phyloP scores from a whole-genome alignment of 2,797 vertebrate genomes.

The Chelon labrosus region DNA sequence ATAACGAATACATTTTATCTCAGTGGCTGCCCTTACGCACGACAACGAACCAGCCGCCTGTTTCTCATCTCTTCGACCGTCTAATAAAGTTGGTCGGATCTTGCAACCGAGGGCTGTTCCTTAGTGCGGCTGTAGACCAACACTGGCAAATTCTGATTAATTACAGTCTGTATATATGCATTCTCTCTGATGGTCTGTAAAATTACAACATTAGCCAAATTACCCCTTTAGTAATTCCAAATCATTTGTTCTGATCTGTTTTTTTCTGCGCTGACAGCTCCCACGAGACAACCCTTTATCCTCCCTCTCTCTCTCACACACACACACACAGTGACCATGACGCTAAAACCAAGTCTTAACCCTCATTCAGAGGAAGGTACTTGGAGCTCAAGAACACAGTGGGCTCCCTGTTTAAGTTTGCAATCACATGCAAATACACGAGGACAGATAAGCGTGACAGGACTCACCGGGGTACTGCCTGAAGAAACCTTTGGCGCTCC shows the following conservation, averaged over 20 bases:
- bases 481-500: slow-evolving; percentile 98
- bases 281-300: slow-evolving; percentile 58
- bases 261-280: slow-evolving; percentile 60
- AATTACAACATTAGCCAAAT: slow-evolving; percentile 86
- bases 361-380: too few species aligned
- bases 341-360: too few species aligned
- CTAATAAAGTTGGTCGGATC: slow-evolving; percentile 40
- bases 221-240: slow-evolving; percentile 80
- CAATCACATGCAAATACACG: neutral
- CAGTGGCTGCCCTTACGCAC: slow-evolving; percentile 18
- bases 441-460: slow-evolving; percentile 12
- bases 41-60: slow-evolving; percentile 33
- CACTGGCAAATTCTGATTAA: slow-evolving; percentile 80
- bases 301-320: slow-evolving; percentile 8
- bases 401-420: too few species aligned
- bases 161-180: slow-evolving; percentile 74
- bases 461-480: slow-evolving; percentile 94
- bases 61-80: slow-evolving; percentile 46
- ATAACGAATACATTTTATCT: neutral
- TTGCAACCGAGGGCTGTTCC: slow-evolving; percentile 35
- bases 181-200: slow-evolving; percentile 86
- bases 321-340: neutral
- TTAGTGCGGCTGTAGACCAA: slow-evolving; percentile 41
- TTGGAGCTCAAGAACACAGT: too few species aligned
- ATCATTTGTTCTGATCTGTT: slow-evolving; percentile 76